Evolutionary conservation across 2,113 vertebrate species (phyloP), one percentile per base, ranked within the genome.

Genomic region (Thryonomys swinderianus): DNA sequence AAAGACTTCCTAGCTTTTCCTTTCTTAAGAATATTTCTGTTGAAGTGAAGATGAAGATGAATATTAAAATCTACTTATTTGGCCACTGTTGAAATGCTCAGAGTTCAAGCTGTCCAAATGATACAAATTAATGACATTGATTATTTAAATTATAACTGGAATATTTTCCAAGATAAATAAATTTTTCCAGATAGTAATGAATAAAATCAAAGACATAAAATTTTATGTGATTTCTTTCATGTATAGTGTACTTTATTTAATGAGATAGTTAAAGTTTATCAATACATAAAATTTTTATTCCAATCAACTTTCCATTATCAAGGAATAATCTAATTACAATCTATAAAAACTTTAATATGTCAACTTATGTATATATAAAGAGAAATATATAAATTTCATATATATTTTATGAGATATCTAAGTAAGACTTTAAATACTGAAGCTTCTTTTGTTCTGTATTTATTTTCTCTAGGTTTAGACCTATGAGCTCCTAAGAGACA

Each of bases 221-320:
- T 73, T 66, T 85, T 86, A 66, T 34, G 10, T 42, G 53, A 87
- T 85, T 94, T 82, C 34, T 94, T 90, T 93, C 62, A 87, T 18
- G 37, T 66, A 21, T 79, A 74, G 10, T 87, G 12, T 66, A 45
- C 18, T 79, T 73, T 88, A 76, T 85, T 85, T 90, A 87, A 66
- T 79, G 66, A 87, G 18, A 3, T 64, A 57, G 5, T 78, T 92
- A 90, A 93, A 78, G 62, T 18, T 17, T 51, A 74, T 79, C 85
- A 71, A 79, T 53, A 73, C n/a, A 32, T 66, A 90, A 2, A 64
- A 13, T 59, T 91, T 82, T 94, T 81, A 86, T 92, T 83, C 27
- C 30, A 79, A 73, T 80, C 79, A 64, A 55, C 3, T 93, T 89
- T 82, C 67, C 78, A 42, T 90, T 84, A 45, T 92, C 40, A 61